phyloP scores from a whole-genome alignment of 2,888 invertebrate species.

The Drosophila buzzatii region DNA sequence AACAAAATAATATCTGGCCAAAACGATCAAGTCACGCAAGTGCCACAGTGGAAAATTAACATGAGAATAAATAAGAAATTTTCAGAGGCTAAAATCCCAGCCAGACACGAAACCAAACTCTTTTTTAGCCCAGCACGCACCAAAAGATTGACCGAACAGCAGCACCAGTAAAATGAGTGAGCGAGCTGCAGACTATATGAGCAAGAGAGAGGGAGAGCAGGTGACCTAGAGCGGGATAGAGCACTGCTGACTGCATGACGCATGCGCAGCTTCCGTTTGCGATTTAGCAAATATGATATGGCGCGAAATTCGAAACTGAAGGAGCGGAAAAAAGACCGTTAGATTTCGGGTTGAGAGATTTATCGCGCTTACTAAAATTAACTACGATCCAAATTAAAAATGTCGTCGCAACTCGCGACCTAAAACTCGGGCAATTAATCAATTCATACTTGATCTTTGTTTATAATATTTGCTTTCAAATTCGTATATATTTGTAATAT shows the following conservation, averaged over 20 bases:
- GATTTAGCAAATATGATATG: constrained; percentile 58
- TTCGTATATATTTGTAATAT: background rate
- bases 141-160: constrained; percentile 20
- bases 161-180: background rate
- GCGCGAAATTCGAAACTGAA: constrained; percentile 57
- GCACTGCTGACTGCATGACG: constrained; percentile 46
- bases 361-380: constrained; percentile 41
- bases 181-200: background rate
- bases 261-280: constrained; percentile 77
- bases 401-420: constrained; percentile 10
- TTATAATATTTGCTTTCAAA: constrained; percentile 22
- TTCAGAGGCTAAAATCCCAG: constrained; percentile 73
- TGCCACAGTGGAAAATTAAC: constrained; percentile 73
- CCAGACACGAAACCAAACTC: constrained; percentile 61
- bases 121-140: constrained; percentile 57
- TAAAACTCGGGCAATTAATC: constrained; percentile 62
- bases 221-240: constrained; percentile 27
- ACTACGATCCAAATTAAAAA: constrained; percentile 53
- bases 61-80: constrained; percentile 82
- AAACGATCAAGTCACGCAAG: constrained; percentile 83
- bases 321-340: constrained; percentile 49
- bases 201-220: background rate
- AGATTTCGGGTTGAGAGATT: constrained; percentile 54
- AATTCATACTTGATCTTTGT: constrained; percentile 62
- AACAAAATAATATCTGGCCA: constrained; percentile 83